phyloP scores from a whole-genome alignment of 2,888 invertebrate species.

The Cryptocephalus primarius region DNA sequence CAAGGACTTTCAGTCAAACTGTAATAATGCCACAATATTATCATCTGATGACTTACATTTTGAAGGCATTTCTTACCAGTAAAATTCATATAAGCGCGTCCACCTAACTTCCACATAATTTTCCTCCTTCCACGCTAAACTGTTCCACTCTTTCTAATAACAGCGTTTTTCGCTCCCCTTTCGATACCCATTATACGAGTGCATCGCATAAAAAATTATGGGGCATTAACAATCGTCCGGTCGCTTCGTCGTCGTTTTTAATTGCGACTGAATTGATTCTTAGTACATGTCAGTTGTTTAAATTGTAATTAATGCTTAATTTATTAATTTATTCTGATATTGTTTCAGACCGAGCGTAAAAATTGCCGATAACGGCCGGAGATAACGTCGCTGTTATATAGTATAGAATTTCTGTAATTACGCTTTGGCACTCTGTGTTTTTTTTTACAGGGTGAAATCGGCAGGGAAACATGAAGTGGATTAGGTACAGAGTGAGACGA shows the following conservation, averaged over 20 bases:
- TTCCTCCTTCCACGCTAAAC: no score
- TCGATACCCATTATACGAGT: no score
- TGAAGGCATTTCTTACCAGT: no score
- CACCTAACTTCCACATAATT: no score
- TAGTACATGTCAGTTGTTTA: conserved; percentile 37
- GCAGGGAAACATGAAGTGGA: no score
- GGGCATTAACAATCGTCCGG: conserved; percentile 16
- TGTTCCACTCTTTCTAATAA: no score
- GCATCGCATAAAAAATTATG: conserved; percentile 1
- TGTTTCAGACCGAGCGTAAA: conserved; percentile 37
- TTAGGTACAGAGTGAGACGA: no score
- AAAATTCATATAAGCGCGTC: no score
- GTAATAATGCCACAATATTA: no score
- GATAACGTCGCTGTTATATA: conserved; percentile 25
- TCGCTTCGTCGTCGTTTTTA: conserved; percentile 23
- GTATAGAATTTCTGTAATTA: conserved; percentile 23
- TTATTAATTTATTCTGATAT: conserved; percentile 41
- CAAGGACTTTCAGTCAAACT: no score
- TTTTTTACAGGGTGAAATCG: conserved; percentile 9
- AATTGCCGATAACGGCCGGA: conserved; percentile 38
- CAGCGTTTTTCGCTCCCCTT: no score
- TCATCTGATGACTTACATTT: no score
- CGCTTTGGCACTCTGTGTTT: conserved; percentile 14
- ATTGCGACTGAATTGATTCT: conserved; percentile 36
- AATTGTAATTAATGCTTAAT: conserved; percentile 39